Base-by-base conservation (phyloP, 1,140 invertebrate species). In the Drosophila oshimai region DNA sequence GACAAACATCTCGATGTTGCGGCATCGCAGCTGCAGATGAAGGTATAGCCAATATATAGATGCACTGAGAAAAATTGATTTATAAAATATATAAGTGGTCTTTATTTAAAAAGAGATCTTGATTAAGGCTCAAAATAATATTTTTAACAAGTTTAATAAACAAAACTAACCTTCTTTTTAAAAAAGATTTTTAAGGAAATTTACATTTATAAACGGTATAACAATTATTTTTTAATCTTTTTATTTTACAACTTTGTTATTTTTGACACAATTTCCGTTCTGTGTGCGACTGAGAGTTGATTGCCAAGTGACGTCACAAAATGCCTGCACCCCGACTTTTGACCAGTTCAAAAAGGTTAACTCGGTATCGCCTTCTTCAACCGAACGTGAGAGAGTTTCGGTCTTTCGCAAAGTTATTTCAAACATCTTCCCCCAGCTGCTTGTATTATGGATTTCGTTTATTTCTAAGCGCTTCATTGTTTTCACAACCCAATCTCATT, bases 291-390 rank as follows among this genome's bases (percentile, higher is more conserved):
- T 7, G 42, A 17, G 31, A 64, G 24, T 46, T 65, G 60, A 61
- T 29, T 61, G 60, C 54, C 39, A 3, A 12, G 24, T 65, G 61
- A 65, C 58, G 61, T 65, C 61, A 64, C 60, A 39, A 61, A 29
- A 36, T 41, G 36, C 44, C 15, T 62, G 57, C 61, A 64, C 20
- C 6, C 17, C 47, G 42, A 53, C 50, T 50, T 51, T 50, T 64
- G 65, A 79, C 51, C 79, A 80, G 71, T 79, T 84, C 71, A 84
- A 80, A 77, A 65, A 84, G 80, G 80, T 84, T 87, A 87, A 80
- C 74, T 80, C 60, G 42, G 20, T 50, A 50, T 71, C 20, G 41
- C 26, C 42, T 60, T 42, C 26, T 33, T 13, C 55, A 24, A 65
- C 20, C 36, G 53, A 83, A 83, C 80, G 79, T 84, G 79, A 84